phyloP scores from a whole-genome alignment of 1,140 invertebrate genomes.

The Drosophila ogumai region DNA sequence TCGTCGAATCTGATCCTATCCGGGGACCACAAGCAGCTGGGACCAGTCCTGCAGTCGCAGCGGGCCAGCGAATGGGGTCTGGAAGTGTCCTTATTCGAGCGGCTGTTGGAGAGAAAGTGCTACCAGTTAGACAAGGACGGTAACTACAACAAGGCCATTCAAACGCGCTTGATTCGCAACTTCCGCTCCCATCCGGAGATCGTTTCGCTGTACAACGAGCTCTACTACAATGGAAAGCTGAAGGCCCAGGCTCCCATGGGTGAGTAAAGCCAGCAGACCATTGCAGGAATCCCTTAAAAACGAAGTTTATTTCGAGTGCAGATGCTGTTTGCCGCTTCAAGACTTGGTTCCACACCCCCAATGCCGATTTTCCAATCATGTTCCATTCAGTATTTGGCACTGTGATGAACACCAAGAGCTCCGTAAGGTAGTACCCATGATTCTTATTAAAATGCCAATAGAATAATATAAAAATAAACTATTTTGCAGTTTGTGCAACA shows the following conservation, averaged over 20 bases:
- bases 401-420: constrained; percentile 52
- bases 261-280: neutral
- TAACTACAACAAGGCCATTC: constrained; percentile 87
- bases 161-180: constrained; percentile 89
- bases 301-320: constrained; percentile 3
- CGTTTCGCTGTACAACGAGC: constrained; percentile 87
- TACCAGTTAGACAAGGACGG: constrained; percentile 85
- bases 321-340: constrained; percentile 60
- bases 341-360: constrained; percentile 81
- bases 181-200: constrained; percentile 88
- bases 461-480: no score
- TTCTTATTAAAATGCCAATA: neutral
- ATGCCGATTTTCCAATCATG: constrained; percentile 87
- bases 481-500: constrained; percentile 64
- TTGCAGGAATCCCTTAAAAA: neutral
- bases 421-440: constrained; percentile 51
- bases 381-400: constrained; percentile 88
- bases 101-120: constrained; percentile 86
- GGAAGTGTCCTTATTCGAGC: constrained; percentile 87
- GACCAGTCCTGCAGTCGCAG: constrained; percentile 89
- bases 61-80: constrained; percentile 85
- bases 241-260: constrained; percentile 64
- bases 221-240: constrained; percentile 88
- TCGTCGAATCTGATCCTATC: constrained; percentile 88
- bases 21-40: constrained; percentile 94